Base-by-base conservation (phyloP, 2,113 vertebrate species). In the Physeter macrocephalus region DNA sequence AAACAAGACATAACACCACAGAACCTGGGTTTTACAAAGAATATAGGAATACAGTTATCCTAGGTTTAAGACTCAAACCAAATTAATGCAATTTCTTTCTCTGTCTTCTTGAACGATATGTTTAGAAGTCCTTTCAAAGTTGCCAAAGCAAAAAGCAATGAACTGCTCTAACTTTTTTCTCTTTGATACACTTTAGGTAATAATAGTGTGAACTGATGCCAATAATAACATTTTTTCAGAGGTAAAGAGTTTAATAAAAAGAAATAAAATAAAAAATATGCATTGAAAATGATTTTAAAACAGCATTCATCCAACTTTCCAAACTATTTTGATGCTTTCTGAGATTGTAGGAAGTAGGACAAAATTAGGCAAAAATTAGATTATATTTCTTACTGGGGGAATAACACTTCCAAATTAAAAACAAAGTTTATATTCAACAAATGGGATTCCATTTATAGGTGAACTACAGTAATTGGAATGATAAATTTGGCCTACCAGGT, bases 351-450 rank as follows among this genome's bases (percentile, higher is more conserved):
- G 57, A 77, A 90, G 85, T 39, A 75, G 78, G 57, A 74, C 31
- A 82, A 88, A 90, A 84, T 71, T 46, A 90, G 94, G 36, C 59
- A 94, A 93, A 95, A 57, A 72, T 84, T 84, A 95, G 87, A 87
- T 90, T 57, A 61, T 49, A 83, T 71, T 94, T 13, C 69, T 94
- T 91, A 75, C 36, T 31, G 67, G 18, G 34, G 21, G 52, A 66
- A 84, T 62, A 67, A 88, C 54, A 54, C 61, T 92, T 85, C 36
- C 23, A 83, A 82, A 62, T 74, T 93, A 25, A 94, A 93, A 95
- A 88, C n/a, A 25, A 80, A 82, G 43, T 90, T 90, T 82, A 31
- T 8, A 82, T 71, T 34, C 25, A n/a, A 77, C 43, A 87, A 59
- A 74, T 46, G 92, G n/a, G 86, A 80, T 62, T 71, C 41, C 34